A percentile compares a stretch with the other conserved stretches of the same genome.
These are phyloP conservation scores for Potamilus streckersoni DNA, from an alignment of 1,140 invertebrate genomes.

Conservation along the genomic window DNA sequence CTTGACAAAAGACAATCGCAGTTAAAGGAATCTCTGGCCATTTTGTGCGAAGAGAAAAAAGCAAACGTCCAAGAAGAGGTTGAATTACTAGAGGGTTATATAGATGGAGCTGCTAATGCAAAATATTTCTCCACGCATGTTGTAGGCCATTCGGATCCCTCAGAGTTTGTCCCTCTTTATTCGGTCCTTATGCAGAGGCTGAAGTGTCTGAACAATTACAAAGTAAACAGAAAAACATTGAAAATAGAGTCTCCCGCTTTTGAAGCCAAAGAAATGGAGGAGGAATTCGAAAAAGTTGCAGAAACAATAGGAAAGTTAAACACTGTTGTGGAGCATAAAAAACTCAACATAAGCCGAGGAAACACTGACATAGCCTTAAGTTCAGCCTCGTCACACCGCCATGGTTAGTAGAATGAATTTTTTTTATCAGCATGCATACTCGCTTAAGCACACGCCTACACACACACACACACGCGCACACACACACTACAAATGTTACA, in stretches of 20 bases:
- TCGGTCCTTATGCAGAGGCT: constrained; percentile 28
- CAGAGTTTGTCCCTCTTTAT: constrained; percentile 41
- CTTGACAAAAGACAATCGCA: constrained; percentile 28
- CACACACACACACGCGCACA: neutral
- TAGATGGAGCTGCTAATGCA: constrained; percentile 33
- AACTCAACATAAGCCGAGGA: constrained; percentile 25
- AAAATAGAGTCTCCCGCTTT: constrained; percentile 36
- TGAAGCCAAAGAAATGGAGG: constrained; percentile 30
- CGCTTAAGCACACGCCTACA: neutral
- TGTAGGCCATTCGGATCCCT: constrained; percentile 31
- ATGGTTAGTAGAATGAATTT: neutral
- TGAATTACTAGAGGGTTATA: constrained; percentile 32
- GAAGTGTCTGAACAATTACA: constrained; percentile 25
- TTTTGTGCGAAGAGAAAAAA: constrained; percentile 34
- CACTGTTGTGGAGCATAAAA: constrained; percentile 23
- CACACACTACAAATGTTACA: too few relatives aligned
- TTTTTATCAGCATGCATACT: neutral
- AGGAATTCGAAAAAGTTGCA: constrained; percentile 22
- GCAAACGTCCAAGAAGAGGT: constrained; percentile 15
- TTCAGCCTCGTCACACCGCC: constrained; percentile 22
- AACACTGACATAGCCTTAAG: constrained; percentile 27
- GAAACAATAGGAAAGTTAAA: constrained; percentile 15
- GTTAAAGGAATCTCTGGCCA: constrained; percentile 25
- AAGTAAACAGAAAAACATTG: constrained; percentile 29
- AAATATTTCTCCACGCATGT: constrained; percentile 40